These are phyloP conservation scores for Kryptopterus vitreolus DNA, from an alignment of 2,797 vertebrate species.

Conservation along the genomic window DNA sequence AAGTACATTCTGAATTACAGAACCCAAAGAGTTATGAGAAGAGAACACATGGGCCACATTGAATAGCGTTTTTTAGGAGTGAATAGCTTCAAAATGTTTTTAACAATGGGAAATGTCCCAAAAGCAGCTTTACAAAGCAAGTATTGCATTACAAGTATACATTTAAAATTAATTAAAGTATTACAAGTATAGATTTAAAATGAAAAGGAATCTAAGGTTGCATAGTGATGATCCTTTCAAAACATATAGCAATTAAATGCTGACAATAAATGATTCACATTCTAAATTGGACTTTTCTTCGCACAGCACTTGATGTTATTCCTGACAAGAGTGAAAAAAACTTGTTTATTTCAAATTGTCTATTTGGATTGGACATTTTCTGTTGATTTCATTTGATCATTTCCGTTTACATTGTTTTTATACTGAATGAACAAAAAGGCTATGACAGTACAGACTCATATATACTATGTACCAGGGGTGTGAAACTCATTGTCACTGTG, in stretches of 20 bases:
- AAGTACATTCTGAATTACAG: neutral
- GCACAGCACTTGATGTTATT: constrained; percentile 31
- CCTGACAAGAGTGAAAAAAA: neutral
- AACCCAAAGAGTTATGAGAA: neutral
- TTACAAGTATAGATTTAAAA: too few species aligned
- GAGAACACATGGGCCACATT: neutral
- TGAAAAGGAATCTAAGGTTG: neutral
- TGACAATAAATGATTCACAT: neutral
- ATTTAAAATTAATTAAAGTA: too few species aligned
- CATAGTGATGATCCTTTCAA: neutral
- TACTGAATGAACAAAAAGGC: neutral
- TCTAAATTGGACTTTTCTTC: constrained; percentile 17
- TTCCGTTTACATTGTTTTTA: neutral
- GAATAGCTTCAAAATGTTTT: neutral
- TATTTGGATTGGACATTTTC: neutral
- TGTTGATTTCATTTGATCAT: neutral
- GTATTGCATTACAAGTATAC: too few species aligned
- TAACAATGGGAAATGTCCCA: too few species aligned
- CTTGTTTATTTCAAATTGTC: neutral
- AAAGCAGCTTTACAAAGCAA: too few species aligned
- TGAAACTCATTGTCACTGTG: too few species aligned
- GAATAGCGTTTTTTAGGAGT: too few species aligned
- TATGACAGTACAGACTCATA: too few species aligned
- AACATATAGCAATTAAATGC: neutral
- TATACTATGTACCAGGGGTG: too few species aligned